Evolutionary conservation across 2,797 vertebrate species (phyloP).

Genomic region (Mallotus villosus): DNA sequence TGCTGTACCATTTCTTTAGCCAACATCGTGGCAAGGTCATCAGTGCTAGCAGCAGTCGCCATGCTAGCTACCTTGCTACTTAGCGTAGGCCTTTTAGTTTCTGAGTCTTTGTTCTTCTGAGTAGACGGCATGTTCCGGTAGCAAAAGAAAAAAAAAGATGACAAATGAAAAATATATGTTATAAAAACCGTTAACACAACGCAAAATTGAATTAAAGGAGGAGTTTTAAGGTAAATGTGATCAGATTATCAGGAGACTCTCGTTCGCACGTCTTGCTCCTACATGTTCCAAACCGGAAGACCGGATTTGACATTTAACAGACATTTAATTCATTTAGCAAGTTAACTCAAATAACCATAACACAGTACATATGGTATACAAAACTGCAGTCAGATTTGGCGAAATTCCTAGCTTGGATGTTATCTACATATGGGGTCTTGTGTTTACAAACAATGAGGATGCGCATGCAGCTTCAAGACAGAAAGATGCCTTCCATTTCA

Average conservation of each 20-base stretch:
- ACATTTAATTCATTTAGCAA: too few species aligned
- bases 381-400: too few species aligned
- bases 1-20: not conserved
- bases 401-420: too few species aligned
- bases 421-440: too few species aligned
- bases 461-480: too few species aligned
- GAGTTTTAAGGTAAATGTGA: not conserved
- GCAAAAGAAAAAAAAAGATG: not conserved
- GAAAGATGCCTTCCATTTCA: too few species aligned
- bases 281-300: constrained; percentile 10
- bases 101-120: not conserved
- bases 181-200: not conserved
- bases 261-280: not conserved
- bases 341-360: too few species aligned
- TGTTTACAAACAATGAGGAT: too few species aligned
- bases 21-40: not conserved
- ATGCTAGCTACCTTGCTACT: constrained; percentile 5
- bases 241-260: constrained; percentile 1
- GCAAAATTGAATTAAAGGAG: not conserved
- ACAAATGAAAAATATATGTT: not conserved
- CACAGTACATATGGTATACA: too few species aligned
- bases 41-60: not conserved
- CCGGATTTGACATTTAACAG: too few species aligned
- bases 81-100: not conserved
- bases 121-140: not conserved